Percentiles rank a stretch among this genome's conserved stretches.
Evolutionary conservation across 2,888 invertebrate species (phyloP).

Genomic region (Agelastica alni): DNA sequence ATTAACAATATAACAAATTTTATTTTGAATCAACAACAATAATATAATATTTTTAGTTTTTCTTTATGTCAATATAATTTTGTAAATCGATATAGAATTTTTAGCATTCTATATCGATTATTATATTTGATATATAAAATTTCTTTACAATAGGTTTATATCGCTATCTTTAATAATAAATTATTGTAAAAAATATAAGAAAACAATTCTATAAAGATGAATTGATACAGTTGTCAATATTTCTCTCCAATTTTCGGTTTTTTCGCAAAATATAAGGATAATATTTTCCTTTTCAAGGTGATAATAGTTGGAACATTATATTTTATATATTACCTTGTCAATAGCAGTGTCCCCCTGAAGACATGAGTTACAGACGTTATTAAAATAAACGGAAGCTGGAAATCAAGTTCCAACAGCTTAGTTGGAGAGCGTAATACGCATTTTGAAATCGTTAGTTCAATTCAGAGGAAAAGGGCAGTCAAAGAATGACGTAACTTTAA

Average conservation of each 20-base stretch:
- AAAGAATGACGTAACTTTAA: slow-evolving; percentile 30
- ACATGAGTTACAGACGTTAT: slow-evolving; percentile 34
- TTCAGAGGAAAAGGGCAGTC: slow-evolving; percentile 50
- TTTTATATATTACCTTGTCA: slow-evolving; percentile 32
- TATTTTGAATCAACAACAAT: too few relatives aligned
- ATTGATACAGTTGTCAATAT: slow-evolving; percentile 4
- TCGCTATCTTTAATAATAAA: too few relatives aligned
- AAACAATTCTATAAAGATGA: too few relatives aligned
- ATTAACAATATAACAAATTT: too few relatives aligned
- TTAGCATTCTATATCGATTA: too few relatives aligned
- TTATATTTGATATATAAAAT: too few relatives aligned
- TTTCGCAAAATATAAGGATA: slow-evolving; percentile 16
- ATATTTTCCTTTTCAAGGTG: slow-evolving; percentile 14
- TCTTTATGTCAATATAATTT: too few relatives aligned
- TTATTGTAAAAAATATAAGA: too few relatives aligned
- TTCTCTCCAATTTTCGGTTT: too few relatives aligned
- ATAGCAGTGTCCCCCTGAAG: slow-evolving; percentile 31
- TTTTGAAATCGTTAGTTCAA: slow-evolving; percentile 54
- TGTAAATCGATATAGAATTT: too few relatives aligned
- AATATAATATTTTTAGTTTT: too few relatives aligned
- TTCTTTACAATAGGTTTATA: too few relatives aligned
- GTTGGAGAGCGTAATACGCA: slow-evolving; percentile 33
- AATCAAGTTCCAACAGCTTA: slow-evolving; percentile 37
- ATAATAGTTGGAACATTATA: slow-evolving; percentile 29
- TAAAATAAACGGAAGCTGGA: slow-evolving; percentile 41